phyloP scores from a whole-genome alignment of 2,888 invertebrate genomes.

The Eristalinus sepulchralis region DNA sequence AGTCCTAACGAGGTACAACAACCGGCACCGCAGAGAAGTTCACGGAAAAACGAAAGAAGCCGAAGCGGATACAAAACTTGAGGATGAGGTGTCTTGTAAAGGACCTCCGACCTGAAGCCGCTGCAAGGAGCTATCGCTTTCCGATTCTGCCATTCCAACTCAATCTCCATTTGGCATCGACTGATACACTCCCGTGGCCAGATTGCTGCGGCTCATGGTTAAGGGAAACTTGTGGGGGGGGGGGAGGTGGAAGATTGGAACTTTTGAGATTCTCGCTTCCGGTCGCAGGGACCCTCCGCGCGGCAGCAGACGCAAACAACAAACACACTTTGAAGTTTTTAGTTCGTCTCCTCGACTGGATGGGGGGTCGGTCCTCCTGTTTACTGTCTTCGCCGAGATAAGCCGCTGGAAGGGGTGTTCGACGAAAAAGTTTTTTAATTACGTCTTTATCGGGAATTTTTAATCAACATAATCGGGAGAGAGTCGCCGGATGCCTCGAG shows the following conservation, averaged over 20 bases:
- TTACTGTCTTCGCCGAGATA: conserved; percentile 30
- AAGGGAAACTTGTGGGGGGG: conserved; percentile 7
- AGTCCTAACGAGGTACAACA: conserved; percentile 8
- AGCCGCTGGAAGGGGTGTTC: conserved; percentile 2
- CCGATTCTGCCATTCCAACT: conserved; percentile 60
- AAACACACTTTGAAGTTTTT: conserved; percentile 64
- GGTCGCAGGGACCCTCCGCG: conserved; percentile 6
- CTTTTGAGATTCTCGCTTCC: conserved; percentile 50
- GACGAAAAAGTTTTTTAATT: conserved; percentile 67
- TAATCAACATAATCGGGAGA: conserved; percentile 63
- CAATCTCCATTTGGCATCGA: conserved; percentile 63
- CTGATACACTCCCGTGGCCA: conserved; percentile 26
- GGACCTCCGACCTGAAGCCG: conserved; percentile 11
- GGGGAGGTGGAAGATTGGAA: not conserved
- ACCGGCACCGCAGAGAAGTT: conserved; percentile 24
- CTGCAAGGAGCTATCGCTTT: conserved; percentile 50
- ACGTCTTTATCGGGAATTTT: conserved; percentile 69
- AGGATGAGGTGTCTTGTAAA: conserved; percentile 60
- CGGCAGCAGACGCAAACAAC: conserved; percentile 40
- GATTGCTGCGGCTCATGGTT: not conserved
- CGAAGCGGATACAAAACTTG: conserved; percentile 13
- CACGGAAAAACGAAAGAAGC: not conserved
- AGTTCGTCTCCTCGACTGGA: conserved; percentile 26
- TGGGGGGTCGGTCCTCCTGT: conserved; percentile 15
- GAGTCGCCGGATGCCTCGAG: conserved; percentile 33